Conservation (phyloP, 2,113 vertebrate genomes). For the Turnix velox region DNA sequence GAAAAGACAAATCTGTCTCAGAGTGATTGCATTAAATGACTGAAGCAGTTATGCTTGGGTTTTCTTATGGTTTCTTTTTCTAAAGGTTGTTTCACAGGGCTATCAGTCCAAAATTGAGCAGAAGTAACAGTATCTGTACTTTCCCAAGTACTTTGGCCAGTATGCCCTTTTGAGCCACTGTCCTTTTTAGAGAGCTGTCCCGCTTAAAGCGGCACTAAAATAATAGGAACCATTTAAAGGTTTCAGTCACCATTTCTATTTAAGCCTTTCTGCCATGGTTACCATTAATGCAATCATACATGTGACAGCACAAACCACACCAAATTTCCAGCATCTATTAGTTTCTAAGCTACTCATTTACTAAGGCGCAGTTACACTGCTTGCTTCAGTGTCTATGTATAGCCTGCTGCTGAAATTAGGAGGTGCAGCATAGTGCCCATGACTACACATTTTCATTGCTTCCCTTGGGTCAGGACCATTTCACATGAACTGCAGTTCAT, state of each 20-base stretch:
- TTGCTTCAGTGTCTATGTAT: not conserved
- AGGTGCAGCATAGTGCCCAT: not conserved
- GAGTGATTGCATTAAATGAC: not conserved
- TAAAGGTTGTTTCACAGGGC: not conserved
- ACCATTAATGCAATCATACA: not conserved
- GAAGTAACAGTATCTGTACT: not conserved
- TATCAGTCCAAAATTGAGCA: constrained; percentile 5
- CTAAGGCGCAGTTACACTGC: not conserved
- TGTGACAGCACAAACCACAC: not conserved
- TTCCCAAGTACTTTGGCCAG: not conserved
- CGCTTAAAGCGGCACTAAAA: not conserved
- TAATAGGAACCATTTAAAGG: not conserved
- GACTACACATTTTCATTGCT: not conserved
- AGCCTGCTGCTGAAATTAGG: not conserved
- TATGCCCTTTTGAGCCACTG: not conserved
- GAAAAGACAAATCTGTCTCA: not conserved
- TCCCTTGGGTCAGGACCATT: not conserved
- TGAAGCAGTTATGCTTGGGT: not conserved
- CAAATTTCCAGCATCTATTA: not conserved
- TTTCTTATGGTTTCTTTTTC: not conserved
- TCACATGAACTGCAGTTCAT: not conserved
- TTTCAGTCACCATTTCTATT: not conserved
- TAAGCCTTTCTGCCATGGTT: not conserved
- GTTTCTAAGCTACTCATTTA: not conserved
- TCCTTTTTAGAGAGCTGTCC: not conserved